Conservation (phyloP, 2,888 invertebrate species). For the Cephalotes varians region DNA sequence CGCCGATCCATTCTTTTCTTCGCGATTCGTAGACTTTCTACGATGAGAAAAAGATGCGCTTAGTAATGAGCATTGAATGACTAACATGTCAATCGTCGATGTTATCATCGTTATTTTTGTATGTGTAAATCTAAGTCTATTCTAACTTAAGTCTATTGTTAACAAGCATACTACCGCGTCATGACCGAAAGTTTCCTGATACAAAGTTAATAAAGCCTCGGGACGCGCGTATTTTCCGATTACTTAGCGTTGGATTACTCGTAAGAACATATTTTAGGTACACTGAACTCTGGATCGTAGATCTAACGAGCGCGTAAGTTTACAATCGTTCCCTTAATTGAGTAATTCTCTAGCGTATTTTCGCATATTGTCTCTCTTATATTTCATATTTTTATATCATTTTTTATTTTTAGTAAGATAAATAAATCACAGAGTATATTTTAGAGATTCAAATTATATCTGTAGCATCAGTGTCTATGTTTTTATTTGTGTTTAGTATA, state of each 20-base stretch:
- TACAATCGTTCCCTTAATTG: constrained; percentile 37
- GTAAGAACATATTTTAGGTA: constrained; percentile 41
- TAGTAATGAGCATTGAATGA: background rate
- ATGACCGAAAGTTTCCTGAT: constrained; percentile 36
- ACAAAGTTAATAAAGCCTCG: constrained; percentile 67
- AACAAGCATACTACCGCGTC: background rate
- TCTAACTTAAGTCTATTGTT: constrained; percentile 5
- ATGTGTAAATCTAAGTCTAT: background rate
- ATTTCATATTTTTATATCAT: too few relatives aligned
- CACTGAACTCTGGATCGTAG: constrained; percentile 9
- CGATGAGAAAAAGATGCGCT: background rate
- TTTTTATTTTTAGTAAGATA: background rate
- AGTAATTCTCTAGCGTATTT: constrained; percentile 25
- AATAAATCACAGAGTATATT: background rate
- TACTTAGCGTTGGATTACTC: constrained; percentile 64
- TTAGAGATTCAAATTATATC: background rate
- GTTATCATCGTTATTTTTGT: background rate
- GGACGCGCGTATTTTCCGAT: constrained; percentile 67
- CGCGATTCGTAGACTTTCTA: background rate
- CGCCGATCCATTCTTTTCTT: background rate
- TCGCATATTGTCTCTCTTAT: constrained; percentile 1
- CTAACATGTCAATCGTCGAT: background rate
- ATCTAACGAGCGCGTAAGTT: constrained; percentile 35
- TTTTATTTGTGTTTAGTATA: background rate
- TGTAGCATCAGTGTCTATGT: background rate